phyloP scores from a whole-genome alignment of 2,888 invertebrate species.

The Conistra vaccinii region DNA sequence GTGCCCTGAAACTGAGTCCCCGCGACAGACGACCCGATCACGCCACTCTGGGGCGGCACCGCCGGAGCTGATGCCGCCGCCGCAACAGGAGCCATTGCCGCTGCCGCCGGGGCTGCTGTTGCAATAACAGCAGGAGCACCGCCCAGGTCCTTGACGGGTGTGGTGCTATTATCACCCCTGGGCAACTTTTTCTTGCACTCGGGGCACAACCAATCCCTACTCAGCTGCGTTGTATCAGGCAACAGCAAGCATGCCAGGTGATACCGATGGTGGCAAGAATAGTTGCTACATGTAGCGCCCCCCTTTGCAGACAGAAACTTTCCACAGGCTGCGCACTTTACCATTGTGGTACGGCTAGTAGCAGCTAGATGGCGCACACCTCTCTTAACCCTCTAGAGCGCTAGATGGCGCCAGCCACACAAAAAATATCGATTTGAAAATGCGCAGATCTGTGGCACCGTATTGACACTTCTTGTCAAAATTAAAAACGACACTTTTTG shows the following conservation, averaged over 20 bases:
- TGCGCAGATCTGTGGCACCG: too few species aligned
- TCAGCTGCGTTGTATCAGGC: too few species aligned
- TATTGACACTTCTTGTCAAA: too few species aligned
- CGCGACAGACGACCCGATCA: neutral
- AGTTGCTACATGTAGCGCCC: neutral
- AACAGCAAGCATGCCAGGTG: neutral
- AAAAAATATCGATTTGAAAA: too few species aligned
- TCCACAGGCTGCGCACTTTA: neutral
- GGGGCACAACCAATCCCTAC: too few species aligned
- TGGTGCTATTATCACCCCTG: too few species aligned
- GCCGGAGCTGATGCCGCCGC: too few species aligned
- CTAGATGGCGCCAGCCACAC: neutral
- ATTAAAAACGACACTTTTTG: too few species aligned
- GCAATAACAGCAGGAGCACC: too few species aligned
- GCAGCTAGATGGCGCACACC: neutral
- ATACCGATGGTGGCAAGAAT: neutral
- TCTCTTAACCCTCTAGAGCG: neutral
- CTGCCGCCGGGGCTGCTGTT: neutral
- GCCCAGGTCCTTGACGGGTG: too few species aligned
- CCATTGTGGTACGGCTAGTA: neutral
- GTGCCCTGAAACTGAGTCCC: neutral
- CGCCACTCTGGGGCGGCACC: too few species aligned
- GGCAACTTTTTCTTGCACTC: too few species aligned
- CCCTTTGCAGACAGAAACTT: neutral
- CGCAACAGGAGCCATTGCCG: neutral